These are phyloP conservation scores for Liolophura sinensis DNA, from an alignment of 1,140 invertebrate genomes.

Conservation along the genomic window DNA sequence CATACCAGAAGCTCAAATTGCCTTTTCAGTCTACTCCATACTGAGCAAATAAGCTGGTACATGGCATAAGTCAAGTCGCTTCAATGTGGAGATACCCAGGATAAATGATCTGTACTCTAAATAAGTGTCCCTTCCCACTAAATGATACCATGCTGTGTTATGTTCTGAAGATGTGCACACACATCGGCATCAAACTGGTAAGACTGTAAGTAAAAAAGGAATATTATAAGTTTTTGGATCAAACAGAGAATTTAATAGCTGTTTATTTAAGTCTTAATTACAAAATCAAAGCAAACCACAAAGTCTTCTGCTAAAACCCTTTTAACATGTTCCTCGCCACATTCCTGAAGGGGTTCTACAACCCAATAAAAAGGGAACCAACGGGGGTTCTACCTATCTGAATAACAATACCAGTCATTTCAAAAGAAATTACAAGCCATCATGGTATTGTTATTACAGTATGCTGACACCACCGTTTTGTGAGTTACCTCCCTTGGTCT, in stretches of 20 bases:
- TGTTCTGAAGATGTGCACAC: conserved; percentile 50
- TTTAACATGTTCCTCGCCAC: not conserved
- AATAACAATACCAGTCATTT: not conserved
- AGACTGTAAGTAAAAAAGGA: conserved; percentile 38
- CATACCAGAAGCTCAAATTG: too few relatives aligned
- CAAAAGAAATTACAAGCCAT: too few relatives aligned
- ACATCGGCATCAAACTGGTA: conserved; percentile 50
- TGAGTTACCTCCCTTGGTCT: too few relatives aligned
- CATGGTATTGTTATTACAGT: too few relatives aligned
- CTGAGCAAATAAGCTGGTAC: too few relatives aligned
- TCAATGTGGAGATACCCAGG: too few relatives aligned
- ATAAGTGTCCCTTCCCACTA: conserved; percentile 8
- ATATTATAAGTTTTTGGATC: not conserved
- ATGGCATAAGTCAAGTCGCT: too few relatives aligned
- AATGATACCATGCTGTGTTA: conserved; percentile 50
- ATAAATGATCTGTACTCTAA: not conserved
- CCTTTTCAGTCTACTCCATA: too few relatives aligned
- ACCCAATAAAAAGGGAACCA: not conserved
- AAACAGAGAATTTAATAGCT: not conserved
- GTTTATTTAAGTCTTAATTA: not conserved
- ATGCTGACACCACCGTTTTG: too few relatives aligned
- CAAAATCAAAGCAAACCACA: too few relatives aligned
- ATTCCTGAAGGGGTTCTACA: not conserved
- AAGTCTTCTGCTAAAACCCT: too few relatives aligned
- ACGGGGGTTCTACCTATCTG: not conserved